Percentiles rank a stretch among this genome's conserved stretches.
Conservation (phyloP, 1,140 invertebrate species). For the Bombus consobrinus region DNA sequence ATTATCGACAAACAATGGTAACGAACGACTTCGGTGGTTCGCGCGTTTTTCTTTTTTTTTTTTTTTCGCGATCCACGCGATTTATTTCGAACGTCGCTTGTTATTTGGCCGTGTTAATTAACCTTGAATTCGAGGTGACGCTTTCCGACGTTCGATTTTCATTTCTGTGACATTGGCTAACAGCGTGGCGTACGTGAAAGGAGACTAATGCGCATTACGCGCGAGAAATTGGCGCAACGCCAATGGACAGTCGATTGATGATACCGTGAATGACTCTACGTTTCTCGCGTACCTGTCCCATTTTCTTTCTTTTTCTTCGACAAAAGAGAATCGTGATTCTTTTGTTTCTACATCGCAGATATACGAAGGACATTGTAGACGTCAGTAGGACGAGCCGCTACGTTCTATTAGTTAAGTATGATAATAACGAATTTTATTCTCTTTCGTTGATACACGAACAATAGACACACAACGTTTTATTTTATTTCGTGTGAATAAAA, state of each 20-base stretch:
- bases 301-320: too few relatives aligned
- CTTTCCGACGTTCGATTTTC: constrained; percentile 54
- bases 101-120: constrained; percentile 51
- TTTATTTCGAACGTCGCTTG: constrained; percentile 45
- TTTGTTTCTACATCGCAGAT: constrained; percentile 20
- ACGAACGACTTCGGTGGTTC: neutral
- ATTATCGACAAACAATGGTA: neutral
- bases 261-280: constrained; percentile 5
- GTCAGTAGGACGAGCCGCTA: neutral
- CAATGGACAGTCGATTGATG: constrained; percentile 57
- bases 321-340: neutral
- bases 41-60: neutral
- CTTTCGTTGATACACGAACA: neutral
- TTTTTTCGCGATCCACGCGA: neutral
- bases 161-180: constrained; percentile 59
- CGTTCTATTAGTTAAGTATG: constrained; percentile 36
- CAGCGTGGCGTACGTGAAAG: constrained; percentile 36
- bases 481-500: neutral
- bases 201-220: constrained; percentile 53
- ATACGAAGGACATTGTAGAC: neutral
- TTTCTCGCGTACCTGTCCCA: neutral
- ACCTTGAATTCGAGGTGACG: constrained; percentile 53
- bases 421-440: neutral
- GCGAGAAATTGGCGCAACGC: constrained; percentile 43
- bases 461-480: neutral